Conservation (phyloP, 1,140 invertebrate genomes). For the Spodoptera frugiperda region DNA sequence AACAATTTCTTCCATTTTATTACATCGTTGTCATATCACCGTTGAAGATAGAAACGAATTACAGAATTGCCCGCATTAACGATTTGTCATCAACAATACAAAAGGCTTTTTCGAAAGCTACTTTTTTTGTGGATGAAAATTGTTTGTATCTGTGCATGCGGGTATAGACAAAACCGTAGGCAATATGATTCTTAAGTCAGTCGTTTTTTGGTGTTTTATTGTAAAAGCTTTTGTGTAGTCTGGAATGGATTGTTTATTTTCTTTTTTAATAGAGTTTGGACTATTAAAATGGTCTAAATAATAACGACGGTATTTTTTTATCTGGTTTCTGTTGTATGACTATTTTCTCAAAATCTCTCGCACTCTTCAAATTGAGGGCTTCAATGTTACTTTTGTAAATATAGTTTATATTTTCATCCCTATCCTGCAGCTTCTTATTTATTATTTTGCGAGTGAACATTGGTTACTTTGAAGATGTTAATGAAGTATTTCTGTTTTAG, state of each 20-base stretch:
- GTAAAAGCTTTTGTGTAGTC: constrained; percentile 4
- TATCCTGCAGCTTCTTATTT: constrained; percentile 53
- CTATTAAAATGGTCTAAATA: too few species aligned
- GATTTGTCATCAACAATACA: not conserved
- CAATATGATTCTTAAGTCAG: constrained; percentile 17
- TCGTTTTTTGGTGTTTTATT: constrained; percentile 17
- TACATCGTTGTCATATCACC: not conserved
- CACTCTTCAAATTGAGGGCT: constrained; percentile 41
- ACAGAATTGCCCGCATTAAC: constrained; percentile 17
- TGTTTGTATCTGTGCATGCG: constrained; percentile 2
- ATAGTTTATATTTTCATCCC: constrained; percentile 53
- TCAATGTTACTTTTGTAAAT: constrained; percentile 53
- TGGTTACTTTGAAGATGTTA: constrained; percentile 21
- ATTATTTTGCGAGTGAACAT: constrained; percentile 46
- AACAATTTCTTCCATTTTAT: constrained; percentile 12
- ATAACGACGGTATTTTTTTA: not conserved
- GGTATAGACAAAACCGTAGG: not conserved
- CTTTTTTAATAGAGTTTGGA: not conserved
- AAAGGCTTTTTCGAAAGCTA: constrained; percentile 26
- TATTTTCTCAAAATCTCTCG: constrained; percentile 26
- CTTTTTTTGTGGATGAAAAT: constrained; percentile 20
- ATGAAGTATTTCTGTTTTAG: constrained; percentile 76
- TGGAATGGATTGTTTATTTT: constrained; percentile 1
- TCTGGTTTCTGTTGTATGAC: constrained; percentile 7
- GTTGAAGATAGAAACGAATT: not conserved